Evolutionary conservation across 1,140 invertebrate species (phyloP), one percentile per base, ranked within the genome.

Genomic region (Maconellicoccus hirsutus): DNA sequence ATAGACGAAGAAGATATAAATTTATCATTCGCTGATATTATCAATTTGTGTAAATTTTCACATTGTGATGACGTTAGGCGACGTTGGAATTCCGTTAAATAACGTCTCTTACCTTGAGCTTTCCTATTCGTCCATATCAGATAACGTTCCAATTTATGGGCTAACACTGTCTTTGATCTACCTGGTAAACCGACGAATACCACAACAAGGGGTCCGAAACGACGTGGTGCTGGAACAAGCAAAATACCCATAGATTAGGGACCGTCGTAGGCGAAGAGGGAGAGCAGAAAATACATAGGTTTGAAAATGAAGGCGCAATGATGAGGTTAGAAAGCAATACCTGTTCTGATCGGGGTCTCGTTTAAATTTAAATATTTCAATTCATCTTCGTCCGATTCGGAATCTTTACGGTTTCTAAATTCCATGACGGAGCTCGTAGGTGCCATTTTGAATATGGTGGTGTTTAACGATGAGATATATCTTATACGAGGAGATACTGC

Each of bases 161-260:
- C 90, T 72, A 96, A 86, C 77, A 94, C 90, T 25, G 92, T 96
- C 81, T 97, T 98, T 66, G 90, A 92, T 25, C 91, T 82, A 1
- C 93, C 94, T 8, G 95, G 94, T 71, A 97, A 81, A 33, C 95
- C 95, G 21, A 94, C 93, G 82, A 93, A 88, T 0, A 89, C 90
- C 73, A 98, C 92, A 19, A 97, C 86, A 72, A 92, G 82, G 1
- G 70, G 70, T 21, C 70, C 70, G 52, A 72, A 72, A 16, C 22
- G 61, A 66, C 61, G 61, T 66, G 21, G 61, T 16, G 6, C 25
- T 23, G 16, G 6, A 25, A 26, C 8, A 59, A n/a, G n/a, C n/a
- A 61, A 61, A 61, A 61, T 16, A 52, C 42, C 10, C 42, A 52
- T 8, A 2, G n/a, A 52, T 8, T 8, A 33, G 29, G 29, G 12